These are phyloP conservation scores for Engystomops pustulosus DNA, from an alignment of 2,113 vertebrate genomes.

Conservation along the genomic window DNA sequence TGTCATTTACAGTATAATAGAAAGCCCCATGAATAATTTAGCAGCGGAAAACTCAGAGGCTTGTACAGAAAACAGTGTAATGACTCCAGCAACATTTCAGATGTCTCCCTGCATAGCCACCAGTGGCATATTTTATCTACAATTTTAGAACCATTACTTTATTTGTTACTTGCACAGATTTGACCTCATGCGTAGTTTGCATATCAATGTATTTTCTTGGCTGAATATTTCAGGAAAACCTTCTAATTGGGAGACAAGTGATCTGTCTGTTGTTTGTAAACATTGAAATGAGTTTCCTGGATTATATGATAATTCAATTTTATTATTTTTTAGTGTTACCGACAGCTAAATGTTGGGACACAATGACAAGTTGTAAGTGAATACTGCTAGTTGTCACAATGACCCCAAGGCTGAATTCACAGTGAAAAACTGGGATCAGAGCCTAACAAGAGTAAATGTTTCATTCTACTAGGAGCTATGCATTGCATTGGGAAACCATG, in stretches of 20 bases:
- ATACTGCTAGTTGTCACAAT: no score
- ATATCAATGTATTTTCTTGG: not conserved
- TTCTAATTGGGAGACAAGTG: not conserved
- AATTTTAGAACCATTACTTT: slow-evolving; percentile 18
- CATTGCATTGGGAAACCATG: no score
- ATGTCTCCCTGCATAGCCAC: not conserved
- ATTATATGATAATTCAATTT: not conserved
- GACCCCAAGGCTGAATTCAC: no score
- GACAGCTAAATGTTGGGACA: no score
- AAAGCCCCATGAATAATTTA: slow-evolving; percentile 53
- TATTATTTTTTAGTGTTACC: no score
- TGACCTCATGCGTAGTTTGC: not conserved
- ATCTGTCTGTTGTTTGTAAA: not conserved
- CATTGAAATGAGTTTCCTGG: not conserved
- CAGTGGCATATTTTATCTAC: slow-evolving; percentile 22
- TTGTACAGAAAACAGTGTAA: slow-evolving; percentile 22
- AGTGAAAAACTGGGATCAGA: not conserved
- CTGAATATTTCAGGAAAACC: not conserved
- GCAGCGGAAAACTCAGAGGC: slow-evolving; percentile 29
- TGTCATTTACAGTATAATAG: slow-evolving; percentile 47
- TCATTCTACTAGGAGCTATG: no score
- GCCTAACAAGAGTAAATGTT: no score
- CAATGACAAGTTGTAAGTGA: no score
- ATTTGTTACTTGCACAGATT: slow-evolving; percentile 11
- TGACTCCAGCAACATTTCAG: slow-evolving; percentile 34